Evolutionary conservation across 2,113 vertebrate genomes (phyloP).

Genomic region (Clarias macrocephalus): DNA sequence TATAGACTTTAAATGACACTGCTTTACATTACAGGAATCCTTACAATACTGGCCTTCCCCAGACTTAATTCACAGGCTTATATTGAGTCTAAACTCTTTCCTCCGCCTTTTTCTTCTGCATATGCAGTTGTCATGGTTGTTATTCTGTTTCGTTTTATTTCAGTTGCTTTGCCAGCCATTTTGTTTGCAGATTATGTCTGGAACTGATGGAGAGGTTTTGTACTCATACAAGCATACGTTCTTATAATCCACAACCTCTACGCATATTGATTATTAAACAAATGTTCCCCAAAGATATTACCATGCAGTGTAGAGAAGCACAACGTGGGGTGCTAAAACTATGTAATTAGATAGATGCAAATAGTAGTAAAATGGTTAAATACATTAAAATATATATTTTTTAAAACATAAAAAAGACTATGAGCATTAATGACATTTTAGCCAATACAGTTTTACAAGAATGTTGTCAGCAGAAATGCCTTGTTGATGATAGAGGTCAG

Average conservation of each 20-base stretch:
- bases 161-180: background rate
- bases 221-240: background rate
- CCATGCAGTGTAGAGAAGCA: no score
- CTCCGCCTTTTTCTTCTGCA: constrained; percentile 17
- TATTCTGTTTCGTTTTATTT: background rate
- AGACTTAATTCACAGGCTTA: constrained; percentile 4
- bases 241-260: background rate
- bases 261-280: background rate
- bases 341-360: no score
- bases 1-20: constrained; percentile 66
- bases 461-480: background rate
- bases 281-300: no score
- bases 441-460: background rate
- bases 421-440: background rate
- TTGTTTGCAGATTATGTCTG: background rate
- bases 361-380: background rate
- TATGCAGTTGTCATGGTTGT: constrained; percentile 4
- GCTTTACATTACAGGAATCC: background rate
- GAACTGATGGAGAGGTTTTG: background rate
- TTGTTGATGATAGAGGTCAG: background rate
- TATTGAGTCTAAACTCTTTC: constrained; percentile 11
- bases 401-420: no score
- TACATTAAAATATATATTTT: background rate
- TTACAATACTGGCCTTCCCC: constrained; percentile 9
- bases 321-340: no score